Evolutionary conservation across 2,113 vertebrate genomes (phyloP), one percentile per base, ranked within the genome.

Genomic region (Syngnathus typhle): DNA sequence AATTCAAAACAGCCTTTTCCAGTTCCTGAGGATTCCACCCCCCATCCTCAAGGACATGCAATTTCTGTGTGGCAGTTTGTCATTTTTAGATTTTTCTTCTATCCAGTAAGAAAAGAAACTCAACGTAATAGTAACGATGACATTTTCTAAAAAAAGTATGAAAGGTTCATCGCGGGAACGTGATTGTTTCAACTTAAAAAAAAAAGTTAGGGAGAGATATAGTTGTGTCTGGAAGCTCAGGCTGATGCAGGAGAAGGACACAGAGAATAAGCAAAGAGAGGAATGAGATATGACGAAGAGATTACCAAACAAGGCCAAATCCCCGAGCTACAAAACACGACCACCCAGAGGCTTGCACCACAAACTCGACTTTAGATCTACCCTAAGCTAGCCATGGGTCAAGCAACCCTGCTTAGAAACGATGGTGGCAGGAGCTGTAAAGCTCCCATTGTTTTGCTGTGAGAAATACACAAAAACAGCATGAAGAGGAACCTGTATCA

Each of bases 221-320:
- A 81, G 72, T 77, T 71, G 51, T 59, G 66, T 73, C 51, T 51
- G 66, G 12, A 13, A 51, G 32, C 46, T 44, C 12, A 27, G 19
- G 39, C 60, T 62, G 60, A 23, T n/a, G 41, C 21, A 62, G 60
- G 60, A 32, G 51, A 68, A 39, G 64, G 56, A 51, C 13, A 68
- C 56, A 2, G 18, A 59, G 55, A 62, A 65, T 72, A 61, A 64
- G 71, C 64, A 76, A 73, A 73, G 64, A 47, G 73, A 77, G 71
- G 74, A 76, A 74, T 65, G 58, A 81, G 58, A 84, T 78, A 81
- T 82, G 79, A 83, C 75, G 71, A 68, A 32, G 68, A 86, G 80
- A 87, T 85, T 80, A 85, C 82, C 81, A 79, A 82, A 87, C 81
- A 83, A 85, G 79, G 78, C 81, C 77, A 86, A 87, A 87, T 81